phyloP scores from a whole-genome alignment of 2,113 vertebrate genomes.

The Hypomesus transpacificus region DNA sequence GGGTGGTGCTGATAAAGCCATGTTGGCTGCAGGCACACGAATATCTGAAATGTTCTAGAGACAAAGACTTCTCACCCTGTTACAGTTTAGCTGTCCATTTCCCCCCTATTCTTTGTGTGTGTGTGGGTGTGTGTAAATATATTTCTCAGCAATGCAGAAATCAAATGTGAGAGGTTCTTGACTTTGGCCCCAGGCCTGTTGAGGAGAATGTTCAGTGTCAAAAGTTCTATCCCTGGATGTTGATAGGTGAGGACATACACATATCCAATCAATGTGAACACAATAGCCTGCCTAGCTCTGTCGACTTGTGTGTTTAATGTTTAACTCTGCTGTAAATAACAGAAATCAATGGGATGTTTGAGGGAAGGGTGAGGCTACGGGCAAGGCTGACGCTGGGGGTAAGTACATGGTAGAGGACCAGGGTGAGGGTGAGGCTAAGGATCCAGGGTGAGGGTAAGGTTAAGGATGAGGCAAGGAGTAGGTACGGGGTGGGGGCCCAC shows the following conservation, averaged over 20 bases:
- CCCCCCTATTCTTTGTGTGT: conserved; percentile 17
- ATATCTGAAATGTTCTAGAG: conserved; percentile 31
- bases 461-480: background rate
- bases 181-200: conserved; percentile 40
- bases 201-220: conserved; percentile 26
- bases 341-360: conserved; percentile 11
- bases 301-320: conserved; percentile 23
- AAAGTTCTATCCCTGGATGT: conserved; percentile 18
- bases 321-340: conserved; percentile 39
- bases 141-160: background rate
- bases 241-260: conserved; percentile 29
- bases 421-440: background rate
- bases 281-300: conserved; percentile 34
- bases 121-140: conserved; percentile 6
- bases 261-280: conserved; percentile 22
- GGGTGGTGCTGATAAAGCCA: conserved; percentile 34
- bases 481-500: too few relatives aligned
- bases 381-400: background rate
- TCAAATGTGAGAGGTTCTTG: conserved; percentile 38
- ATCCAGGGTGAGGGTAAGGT: background rate
- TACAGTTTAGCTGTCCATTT: conserved; percentile 8
- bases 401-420: background rate
- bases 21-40: background rate
- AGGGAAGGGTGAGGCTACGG: background rate
- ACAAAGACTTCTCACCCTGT: conserved; percentile 16